Base-by-base conservation (phyloP, 2,113 vertebrate species). In the Seriola aureovittata region DNA sequence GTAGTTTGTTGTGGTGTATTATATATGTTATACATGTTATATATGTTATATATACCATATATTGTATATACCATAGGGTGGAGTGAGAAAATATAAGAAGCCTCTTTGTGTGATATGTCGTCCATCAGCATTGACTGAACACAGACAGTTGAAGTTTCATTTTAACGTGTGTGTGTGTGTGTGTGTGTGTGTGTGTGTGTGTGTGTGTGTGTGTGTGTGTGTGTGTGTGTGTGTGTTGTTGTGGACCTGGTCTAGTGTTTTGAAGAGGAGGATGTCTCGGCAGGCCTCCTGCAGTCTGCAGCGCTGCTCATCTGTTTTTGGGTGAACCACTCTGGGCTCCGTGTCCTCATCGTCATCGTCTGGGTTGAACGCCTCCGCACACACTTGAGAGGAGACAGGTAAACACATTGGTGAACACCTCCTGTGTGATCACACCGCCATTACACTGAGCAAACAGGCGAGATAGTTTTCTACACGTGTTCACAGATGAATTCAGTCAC, bases 331-430 rank as follows among this genome's bases (percentile, higher is more conserved):
- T 95, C 96, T 95, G 89, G 97, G 97, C 84, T 99, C 98, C n/a
- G 96, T 95, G 88, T 99, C 98, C 86, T 99, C 98, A 0, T 99
- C 98, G 21, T 99, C 98, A 0, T 99, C 98, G 84, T 99, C 98
- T 90, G 98, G 98, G 89, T 99, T 99, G 86, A 96, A 98, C 21
- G 97, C 94, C 93, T 99, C 98, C 23, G 98, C 98, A 94, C 98
- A 99, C 79, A 99, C 98, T 99, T 84, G 17, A 88, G 29, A 70
- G 71, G 54, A 73, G 23, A 82, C 52, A 59, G 1, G 16, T 1
- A 55, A 62, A 71, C 19, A 23, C 42, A 10, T 3, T 36, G 29
- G 2, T 29, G 29, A 29, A 29, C 21, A 63, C 4, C 23, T 40
- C 42, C 25, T 23, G 62, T 71, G 58, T 32, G n/a, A 68, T 66